Evolutionary conservation across 1,140 invertebrate genomes (phyloP).

Genomic region (Geopemphigus sp.): DNA sequence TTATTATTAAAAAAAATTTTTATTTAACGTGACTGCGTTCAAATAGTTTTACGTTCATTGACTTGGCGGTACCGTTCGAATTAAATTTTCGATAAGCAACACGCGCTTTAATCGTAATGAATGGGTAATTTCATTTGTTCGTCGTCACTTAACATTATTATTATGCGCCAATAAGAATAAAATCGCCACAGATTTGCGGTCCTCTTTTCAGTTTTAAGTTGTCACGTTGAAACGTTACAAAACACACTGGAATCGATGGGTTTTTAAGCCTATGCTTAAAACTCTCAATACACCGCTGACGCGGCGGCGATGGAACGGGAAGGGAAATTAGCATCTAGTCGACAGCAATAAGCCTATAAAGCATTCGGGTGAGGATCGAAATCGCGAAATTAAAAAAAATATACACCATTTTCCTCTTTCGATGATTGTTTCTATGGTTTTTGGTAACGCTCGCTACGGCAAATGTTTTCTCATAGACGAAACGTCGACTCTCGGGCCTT

Average conservation of each 20-base stretch:
- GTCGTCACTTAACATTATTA: conserved; percentile 26
- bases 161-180: background rate
- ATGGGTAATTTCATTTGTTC: background rate
- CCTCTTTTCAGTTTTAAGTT: background rate
- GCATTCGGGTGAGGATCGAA: background rate
- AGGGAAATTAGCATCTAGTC: background rate
- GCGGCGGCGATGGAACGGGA: background rate
- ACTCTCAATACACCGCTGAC: background rate
- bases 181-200: background rate
- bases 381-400: conserved; percentile 8
- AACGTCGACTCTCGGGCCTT: too few relatives aligned
- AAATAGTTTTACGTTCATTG: conserved; percentile 17
- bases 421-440: conserved; percentile 12
- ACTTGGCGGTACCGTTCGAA: background rate
- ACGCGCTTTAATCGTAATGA: background rate
- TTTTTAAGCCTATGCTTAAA: conserved; percentile 21
- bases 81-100: background rate
- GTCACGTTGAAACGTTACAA: conserved; percentile 26
- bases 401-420: background rate
- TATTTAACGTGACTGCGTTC: background rate
- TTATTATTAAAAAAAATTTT: too few relatives aligned
- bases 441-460: background rate
- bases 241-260: background rate
- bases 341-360: conserved; percentile 9
- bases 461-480: background rate